Base-by-base conservation (phyloP, 2,888 invertebrate genomes). In the Drosophila multiciliata region DNA sequence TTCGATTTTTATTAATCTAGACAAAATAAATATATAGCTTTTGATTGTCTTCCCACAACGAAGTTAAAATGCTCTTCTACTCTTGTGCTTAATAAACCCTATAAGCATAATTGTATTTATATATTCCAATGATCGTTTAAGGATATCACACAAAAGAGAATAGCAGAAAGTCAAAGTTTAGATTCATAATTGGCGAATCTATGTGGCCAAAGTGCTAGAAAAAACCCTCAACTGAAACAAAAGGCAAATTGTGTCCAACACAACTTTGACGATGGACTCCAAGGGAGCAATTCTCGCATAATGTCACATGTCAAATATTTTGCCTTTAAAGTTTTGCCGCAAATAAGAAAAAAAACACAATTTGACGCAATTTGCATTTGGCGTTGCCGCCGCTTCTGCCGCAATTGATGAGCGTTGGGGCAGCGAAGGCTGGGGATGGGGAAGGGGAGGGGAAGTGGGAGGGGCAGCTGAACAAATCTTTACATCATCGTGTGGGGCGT, bases 301-400 rank as follows among this genome's bases (percentile, higher is more conserved):
- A 79, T 81, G 77, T 83, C 89, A 87, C 89, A 79, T 84, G 87
- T 85, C 85, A 87, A 89, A 83, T 62, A 60, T 76, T 73, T 76
- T 73, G 74, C 72, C 75, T 83, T 84, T 88, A 71, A 83, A 86
- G 89, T 87, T 87, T 70, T 63, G 82, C 84, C 87, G 89, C 75
- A 64, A 69, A 57, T 12, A 29, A 8, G 23, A 40, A 33, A 38
- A 38, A 15, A 40, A 48, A 26, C 17, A 45, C 54, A 66, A 66
- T 69, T 74, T 74, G 78, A 80, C 71, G 71, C 75, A 85, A 87
- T 85, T 85, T 89, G 87, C 85, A 79, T 89, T 67, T 73, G 68
- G 54, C 69, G 64, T 58, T 40, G 87, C 83, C 89, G 62, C 89
- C 73, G 87, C 84, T 89, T 89, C 85, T 83, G 81, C 71, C 63